A percentile compares a stretch with the other conserved stretches of the same genome.
phyloP scores from a whole-genome alignment of 2,113 vertebrate species.

The Fulica atra region DNA sequence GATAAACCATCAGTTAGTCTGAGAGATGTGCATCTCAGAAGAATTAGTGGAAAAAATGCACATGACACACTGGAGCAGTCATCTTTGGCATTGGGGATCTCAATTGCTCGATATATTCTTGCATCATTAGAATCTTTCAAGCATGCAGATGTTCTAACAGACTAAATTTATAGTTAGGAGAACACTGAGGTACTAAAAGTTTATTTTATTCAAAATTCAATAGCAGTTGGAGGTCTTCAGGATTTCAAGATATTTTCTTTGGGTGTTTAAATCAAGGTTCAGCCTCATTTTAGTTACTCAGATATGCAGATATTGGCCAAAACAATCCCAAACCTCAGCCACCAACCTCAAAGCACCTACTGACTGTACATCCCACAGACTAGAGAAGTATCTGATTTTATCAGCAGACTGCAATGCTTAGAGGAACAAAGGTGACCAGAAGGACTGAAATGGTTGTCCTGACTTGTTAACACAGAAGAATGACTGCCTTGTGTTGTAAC shows the following conservation, averaged over 20 bases:
- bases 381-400: neutral
- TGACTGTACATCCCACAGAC: neutral
- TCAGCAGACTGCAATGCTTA: neutral
- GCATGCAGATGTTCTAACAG: neutral
- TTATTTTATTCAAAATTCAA: neutral
- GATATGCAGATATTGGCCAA: neutral
- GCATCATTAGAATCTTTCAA: neutral
- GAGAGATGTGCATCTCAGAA: neutral
- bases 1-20: neutral
- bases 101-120: neutral
- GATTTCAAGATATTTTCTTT: neutral
- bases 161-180: neutral
- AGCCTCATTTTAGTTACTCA: neutral
- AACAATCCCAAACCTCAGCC: neutral
- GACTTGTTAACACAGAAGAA: neutral
- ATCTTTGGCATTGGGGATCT: neutral
- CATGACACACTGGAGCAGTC: neutral
- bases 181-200: neutral
- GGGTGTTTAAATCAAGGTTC: neutral
- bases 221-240: neutral
- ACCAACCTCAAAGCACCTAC: neutral
- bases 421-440: neutral
- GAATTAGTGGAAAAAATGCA: neutral
- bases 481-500: neutral
- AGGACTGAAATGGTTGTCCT: neutral